Percentiles rank a stretch among this genome's conserved stretches.
phyloP scores from a whole-genome alignment of 2,888 invertebrate species.

The Chalcis sispes region DNA sequence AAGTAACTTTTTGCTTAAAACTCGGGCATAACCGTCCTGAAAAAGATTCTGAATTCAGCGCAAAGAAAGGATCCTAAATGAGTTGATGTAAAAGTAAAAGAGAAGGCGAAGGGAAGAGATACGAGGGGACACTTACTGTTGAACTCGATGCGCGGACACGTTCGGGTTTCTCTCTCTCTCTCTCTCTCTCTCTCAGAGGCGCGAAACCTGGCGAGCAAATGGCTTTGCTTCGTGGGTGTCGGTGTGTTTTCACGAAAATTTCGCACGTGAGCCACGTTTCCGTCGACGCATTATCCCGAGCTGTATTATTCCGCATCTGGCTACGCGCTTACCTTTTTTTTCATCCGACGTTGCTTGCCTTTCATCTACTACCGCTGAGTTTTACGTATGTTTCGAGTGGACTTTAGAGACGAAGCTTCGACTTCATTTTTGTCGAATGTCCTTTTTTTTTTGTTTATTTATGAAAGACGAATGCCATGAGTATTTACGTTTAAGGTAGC shows the following conservation, averaged over 20 bases:
- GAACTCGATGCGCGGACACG: conserved; percentile 67
- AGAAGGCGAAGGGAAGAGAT: neutral
- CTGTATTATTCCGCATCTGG: conserved; percentile 37
- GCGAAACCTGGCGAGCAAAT: conserved; percentile 61
- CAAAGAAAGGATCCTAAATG: no score
- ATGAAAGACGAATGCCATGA: no score
- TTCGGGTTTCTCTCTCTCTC: conserved; percentile 46
- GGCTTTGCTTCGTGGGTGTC: conserved; percentile 50
- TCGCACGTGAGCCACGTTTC: conserved; percentile 68
- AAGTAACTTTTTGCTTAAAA: no score
- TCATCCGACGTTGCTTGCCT: neutral
- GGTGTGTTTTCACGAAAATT: conserved; percentile 63
- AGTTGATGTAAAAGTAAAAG: neutral
- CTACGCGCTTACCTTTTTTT: neutral
- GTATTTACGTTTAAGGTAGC: no score
- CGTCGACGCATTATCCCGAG: conserved; percentile 43
- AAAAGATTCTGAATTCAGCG: no score
- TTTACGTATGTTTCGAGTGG: conserved; percentile 26
- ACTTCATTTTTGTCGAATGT: neutral
- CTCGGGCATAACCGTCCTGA: neutral
- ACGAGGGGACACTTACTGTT: neutral
- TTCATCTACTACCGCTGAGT: neutral
- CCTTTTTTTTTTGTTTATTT: no score
- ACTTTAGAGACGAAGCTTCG: conserved; percentile 9
- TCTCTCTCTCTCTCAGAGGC: conserved; percentile 30